Base-by-base conservation (phyloP, 2,797 vertebrate species). In the Lacerta bilineata region DNA sequence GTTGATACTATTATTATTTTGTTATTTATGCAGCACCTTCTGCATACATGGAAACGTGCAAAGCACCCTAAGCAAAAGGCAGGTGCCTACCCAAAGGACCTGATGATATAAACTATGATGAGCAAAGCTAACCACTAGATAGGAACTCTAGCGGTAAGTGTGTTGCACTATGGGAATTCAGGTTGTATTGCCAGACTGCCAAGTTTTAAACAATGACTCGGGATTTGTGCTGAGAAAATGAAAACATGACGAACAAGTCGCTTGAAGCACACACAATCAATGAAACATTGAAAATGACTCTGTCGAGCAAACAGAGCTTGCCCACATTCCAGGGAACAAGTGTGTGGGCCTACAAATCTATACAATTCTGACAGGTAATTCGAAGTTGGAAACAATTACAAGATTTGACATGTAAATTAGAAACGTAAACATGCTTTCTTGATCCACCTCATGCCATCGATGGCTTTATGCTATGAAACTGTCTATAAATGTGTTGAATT, bases 211-310 rank as follows among this genome's bases (percentile, higher is more conserved):
- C 29, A 23, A 72, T 5, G 41, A 81, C 18, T 41, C 8, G 23
- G 39, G 59, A 8, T 41, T 27, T 81, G 33, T 66, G 82, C 43
- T n/a, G 36, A 72, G 20, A 72, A 84, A 72, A 84, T 55, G 82
- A 36, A 72, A 72, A 55, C 68, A 72, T 25, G 46, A 72, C 36
- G 36, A 72, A 84, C 82, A 83, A 50, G 29, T n/a, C 3, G 6
- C 68, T 72, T 72, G 33, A 55, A 43, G 43, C 68, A 83, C 4
- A 83, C 29, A 71, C 46, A 71, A 83, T 83, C 81, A 20, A 71
- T 71, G 43, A 71, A 69, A 71, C 41, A 71, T 71, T 71, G 68
- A 33, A 46, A 83, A 23, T 39, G 50, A 33, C 66, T 83, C 81
- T 46, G 66, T 71, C n/a, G 29, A 71, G 43, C 33, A 81, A 81